These are phyloP conservation scores for Drosophila murphyi DNA, from an alignment of 1,140 invertebrate genomes.

Conservation along the genomic window DNA sequence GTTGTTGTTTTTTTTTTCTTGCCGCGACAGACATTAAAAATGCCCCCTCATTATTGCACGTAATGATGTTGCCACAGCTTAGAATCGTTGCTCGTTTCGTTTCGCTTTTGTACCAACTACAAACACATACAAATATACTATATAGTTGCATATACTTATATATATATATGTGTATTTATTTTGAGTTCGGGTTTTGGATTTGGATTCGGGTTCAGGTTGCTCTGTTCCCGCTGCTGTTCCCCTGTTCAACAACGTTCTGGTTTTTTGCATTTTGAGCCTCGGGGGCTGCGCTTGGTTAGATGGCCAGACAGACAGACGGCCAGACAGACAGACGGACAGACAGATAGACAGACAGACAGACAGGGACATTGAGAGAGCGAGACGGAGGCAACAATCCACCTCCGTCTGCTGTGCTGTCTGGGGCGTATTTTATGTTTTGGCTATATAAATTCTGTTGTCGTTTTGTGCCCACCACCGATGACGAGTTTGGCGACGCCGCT, in stretches of 20 bases:
- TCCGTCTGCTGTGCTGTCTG: slow-evolving; percentile 34
- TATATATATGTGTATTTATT: slow-evolving; percentile 8
- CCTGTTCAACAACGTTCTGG: slow-evolving; percentile 68
- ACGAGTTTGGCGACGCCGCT: slow-evolving; percentile 19
- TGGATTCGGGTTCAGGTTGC: slow-evolving; percentile 49
- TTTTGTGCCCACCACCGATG: slow-evolving; percentile 47
- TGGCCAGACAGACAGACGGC: slow-evolving; percentile 31
- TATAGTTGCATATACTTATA: background rate
- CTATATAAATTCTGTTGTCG: slow-evolving; percentile 56
- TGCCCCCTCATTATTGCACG: slow-evolving; percentile 62
- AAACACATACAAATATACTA: slow-evolving; percentile 12
- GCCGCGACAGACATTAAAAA: slow-evolving; percentile 48
- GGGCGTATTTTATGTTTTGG: slow-evolving; percentile 62
- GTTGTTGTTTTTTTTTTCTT: slow-evolving; percentile 17
- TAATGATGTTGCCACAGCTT: slow-evolving; percentile 77
- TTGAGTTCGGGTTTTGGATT: slow-evolving; percentile 45
- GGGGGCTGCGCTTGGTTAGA: slow-evolving; percentile 49
- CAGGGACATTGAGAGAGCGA: background rate
- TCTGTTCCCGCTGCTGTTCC: slow-evolving; percentile 63
- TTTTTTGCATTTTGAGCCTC: slow-evolving; percentile 68
- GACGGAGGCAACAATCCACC: background rate
- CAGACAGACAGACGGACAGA: background rate
- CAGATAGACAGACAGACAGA: background rate
- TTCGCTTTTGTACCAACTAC: slow-evolving; percentile 34
- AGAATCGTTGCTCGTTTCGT: slow-evolving; percentile 62